Evolutionary conservation across 2,888 invertebrate genomes (phyloP).

Genomic region (Macrosoma leucophasiata): DNA sequence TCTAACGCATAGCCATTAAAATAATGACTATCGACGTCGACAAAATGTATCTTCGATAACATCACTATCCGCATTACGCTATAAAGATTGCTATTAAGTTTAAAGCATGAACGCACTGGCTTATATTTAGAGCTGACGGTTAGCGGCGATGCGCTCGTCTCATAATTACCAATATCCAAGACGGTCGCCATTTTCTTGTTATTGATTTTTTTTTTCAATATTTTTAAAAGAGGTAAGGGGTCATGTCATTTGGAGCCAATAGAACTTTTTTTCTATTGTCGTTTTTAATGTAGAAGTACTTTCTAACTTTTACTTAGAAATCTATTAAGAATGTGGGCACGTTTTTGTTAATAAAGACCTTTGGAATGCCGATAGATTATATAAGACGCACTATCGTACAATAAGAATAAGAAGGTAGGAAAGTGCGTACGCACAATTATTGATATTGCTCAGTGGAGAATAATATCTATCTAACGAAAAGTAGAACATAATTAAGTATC

Average conservation of each 20-base stretch:
- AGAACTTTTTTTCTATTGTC: conserved; percentile 51
- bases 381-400: too few relatives aligned
- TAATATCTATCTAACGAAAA: too few relatives aligned
- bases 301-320: conserved; percentile 58
- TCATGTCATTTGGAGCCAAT: conserved; percentile 41
- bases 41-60: conserved; percentile 40
- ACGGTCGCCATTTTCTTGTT: conserved; percentile 53
- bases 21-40: conserved; percentile 54
- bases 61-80: conserved; percentile 63
- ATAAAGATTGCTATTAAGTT: conserved; percentile 73
- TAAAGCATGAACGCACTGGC: conserved; percentile 51
- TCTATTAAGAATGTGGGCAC: too few relatives aligned
- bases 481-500: too few relatives aligned
- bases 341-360: too few relatives aligned
- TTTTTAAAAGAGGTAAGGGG: conserved; percentile 58
- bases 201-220: conserved; percentile 29
- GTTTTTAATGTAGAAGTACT: conserved; percentile 45
- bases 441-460: too few relatives aligned
- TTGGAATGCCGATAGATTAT: too few relatives aligned
- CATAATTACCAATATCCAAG: conserved; percentile 66
- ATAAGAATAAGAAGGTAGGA: too few relatives aligned
- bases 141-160: conserved; percentile 42
- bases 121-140: conserved; percentile 63
- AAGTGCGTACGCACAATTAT: too few relatives aligned
- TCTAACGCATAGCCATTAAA: conserved; percentile 39